These are phyloP conservation scores for Euplagia quadripunctaria DNA, from an alignment of 2,888 invertebrate species.

Conservation along the genomic window DNA sequence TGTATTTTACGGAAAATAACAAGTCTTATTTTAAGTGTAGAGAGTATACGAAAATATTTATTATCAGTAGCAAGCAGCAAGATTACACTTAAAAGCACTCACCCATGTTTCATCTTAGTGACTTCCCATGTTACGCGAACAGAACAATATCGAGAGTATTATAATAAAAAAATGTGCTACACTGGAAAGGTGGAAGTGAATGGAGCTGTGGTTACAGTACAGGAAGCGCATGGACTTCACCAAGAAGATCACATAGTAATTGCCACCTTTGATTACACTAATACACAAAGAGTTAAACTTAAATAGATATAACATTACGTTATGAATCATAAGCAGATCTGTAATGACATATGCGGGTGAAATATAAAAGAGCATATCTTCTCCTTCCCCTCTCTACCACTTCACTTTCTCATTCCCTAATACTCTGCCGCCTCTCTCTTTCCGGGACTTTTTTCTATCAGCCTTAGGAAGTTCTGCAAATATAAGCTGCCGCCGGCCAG, in stretches of 20 bases:
- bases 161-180: neutral
- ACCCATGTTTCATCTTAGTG: neutral
- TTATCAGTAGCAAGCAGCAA: neutral
- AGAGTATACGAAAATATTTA: neutral
- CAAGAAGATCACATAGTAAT: neutral
- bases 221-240: neutral
- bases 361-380: too few species aligned
- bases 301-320: too few species aligned
- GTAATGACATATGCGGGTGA: too few species aligned
- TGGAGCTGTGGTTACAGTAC: neutral
- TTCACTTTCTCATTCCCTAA: too few species aligned
- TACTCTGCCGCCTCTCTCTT: too few species aligned
- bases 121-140: neutral
- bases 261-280: too few species aligned
- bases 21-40: neutral
- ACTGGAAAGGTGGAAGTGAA: neutral
- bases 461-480: too few species aligned
- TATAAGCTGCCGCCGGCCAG: too few species aligned
- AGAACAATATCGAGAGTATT: neutral
- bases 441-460: too few species aligned
- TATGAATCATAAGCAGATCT: too few species aligned
- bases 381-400: too few species aligned
- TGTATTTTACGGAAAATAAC: neutral
- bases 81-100: constrained; percentile 1
- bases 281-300: too few species aligned